Base-by-base conservation (phyloP, 2,113 vertebrate species). In the Chaetops frenatus region DNA sequence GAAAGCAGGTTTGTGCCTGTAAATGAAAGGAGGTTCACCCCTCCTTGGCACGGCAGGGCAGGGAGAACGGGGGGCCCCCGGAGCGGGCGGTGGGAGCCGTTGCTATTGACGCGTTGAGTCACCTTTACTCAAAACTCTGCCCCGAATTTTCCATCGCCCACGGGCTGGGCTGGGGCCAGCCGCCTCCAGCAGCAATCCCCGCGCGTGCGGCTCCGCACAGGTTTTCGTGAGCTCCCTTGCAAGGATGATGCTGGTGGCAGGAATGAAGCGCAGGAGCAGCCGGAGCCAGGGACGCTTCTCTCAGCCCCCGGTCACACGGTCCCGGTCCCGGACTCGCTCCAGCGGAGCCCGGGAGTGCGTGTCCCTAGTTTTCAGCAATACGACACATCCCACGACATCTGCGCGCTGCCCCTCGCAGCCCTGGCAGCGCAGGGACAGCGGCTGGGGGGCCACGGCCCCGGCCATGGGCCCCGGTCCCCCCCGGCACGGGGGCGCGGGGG, bases 91-190 rank as follows among this genome's bases (percentile, higher is more conserved):
- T 13, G 83, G 83, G 27, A 72, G 79, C 6, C 25, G 77, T 2
- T 24, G 76, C 38, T 40, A 15, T 25, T 64, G 35, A n/a, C 57
- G 35, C 6, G 36, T 81, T 67, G 95, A 71, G 88, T 54, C 69
- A 89, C 91, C 88, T 90, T 83, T 83, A 35, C 83, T 48, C 57
- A 11, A 48, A 90, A 90, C 77, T 83, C 78, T 72, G 70, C 50
- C 76, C 92, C 73, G 81, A 47, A 65, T 84, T 67, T 60, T 88
- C 91, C 92, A 22, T 29, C 57, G 78, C 89, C 94, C 8, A n/a
- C 81, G 65, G 88, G 12, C 76, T 71, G 88, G 85, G 95, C 85
- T 48, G 93, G 45, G 35, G 51, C 82, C 94, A 94, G 91, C 77
- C 87, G 87, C 87, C 87, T 90, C 87, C 87, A 20, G 87, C 79